Conservation (phyloP, 2,797 vertebrate genomes). For the Melopsittacus undulatus region DNA sequence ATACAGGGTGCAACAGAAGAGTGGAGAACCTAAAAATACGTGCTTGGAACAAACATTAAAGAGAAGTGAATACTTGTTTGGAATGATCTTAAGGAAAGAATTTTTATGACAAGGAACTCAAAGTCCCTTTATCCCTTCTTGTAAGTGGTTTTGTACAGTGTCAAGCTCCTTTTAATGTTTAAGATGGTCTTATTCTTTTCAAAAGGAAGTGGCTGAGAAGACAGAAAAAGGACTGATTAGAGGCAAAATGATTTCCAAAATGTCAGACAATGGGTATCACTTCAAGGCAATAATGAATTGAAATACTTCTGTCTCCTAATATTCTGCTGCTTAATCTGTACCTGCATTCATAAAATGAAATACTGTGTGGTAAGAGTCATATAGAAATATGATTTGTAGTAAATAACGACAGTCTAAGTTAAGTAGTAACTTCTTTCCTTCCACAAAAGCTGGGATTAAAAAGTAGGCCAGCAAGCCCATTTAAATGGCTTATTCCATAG, state of each 20-base stretch:
- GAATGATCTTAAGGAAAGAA: slow-evolving; percentile 1
- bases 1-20: not conserved
- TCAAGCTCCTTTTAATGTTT: slow-evolving; percentile 20
- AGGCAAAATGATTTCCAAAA: slow-evolving; percentile 38
- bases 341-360: slow-evolving; percentile 43
- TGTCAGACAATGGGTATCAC: slow-evolving; percentile 12
- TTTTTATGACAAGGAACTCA: not conserved
- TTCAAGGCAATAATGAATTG: not conserved
- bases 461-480: slow-evolving; percentile 69
- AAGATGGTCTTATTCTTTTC: not conserved
- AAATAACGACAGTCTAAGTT: slow-evolving; percentile 52
- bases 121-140: not conserved
- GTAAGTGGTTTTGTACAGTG: not conserved
- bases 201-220: slow-evolving; percentile 1
- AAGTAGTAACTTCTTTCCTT: slow-evolving; percentile 25
- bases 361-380: slow-evolving; percentile 4
- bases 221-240: not conserved
- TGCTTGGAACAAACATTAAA: not conserved
- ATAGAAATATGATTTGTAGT: slow-evolving; percentile 56
- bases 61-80: not conserved
- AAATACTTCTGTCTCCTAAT: slow-evolving; percentile 21
- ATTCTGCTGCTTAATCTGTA: slow-evolving; percentile 32
- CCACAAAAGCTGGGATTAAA: slow-evolving; percentile 46
- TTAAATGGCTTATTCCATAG: slow-evolving; percentile 66
- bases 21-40: not conserved